A percentile compares a stretch with the other conserved stretches of the same genome.
These are phyloP conservation scores for Ichneumon xanthorius DNA, from an alignment of 2,888 invertebrate genomes.

Conservation along the genomic window DNA sequence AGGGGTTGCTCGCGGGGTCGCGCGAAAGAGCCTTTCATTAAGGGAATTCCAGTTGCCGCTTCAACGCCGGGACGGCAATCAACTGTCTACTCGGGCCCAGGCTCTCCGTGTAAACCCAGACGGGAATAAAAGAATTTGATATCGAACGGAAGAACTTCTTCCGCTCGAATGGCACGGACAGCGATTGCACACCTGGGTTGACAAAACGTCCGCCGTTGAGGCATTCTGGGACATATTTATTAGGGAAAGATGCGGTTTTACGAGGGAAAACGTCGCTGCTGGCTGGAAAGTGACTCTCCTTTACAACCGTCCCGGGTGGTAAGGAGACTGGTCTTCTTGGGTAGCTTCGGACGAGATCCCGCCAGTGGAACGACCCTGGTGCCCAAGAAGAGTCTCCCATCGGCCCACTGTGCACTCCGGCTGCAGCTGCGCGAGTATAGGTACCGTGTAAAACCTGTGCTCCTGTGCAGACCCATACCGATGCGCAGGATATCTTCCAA, in stretches of 20 bases:
- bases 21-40: slow-evolving; percentile 73
- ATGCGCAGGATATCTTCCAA: slow-evolving; percentile 8
- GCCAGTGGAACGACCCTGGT: slow-evolving; percentile 54
- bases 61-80: slow-evolving; percentile 29
- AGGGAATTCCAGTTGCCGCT: slow-evolving; percentile 56
- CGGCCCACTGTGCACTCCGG: background rate
- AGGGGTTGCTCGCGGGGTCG: slow-evolving; percentile 30
- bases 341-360: slow-evolving; percentile 45
- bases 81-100: slow-evolving; percentile 6
- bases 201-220: background rate
- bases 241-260: slow-evolving; percentile 58
- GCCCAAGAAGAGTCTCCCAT: slow-evolving; percentile 4
- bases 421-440: background rate
- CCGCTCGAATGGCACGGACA: background rate
- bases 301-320: slow-evolving; percentile 47
- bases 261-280: slow-evolving; percentile 11
- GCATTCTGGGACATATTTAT: slow-evolving; percentile 51
- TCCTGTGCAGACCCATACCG: background rate
- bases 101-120: background rate
- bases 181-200: slow-evolving; percentile 28
- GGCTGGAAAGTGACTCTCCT: slow-evolving; percentile 13
- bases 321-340: slow-evolving; percentile 30
- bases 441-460: background rate
- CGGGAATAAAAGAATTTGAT: slow-evolving; percentile 38
- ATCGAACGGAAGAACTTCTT: slow-evolving; percentile 5